These are phyloP conservation scores for Rhynchonycteris naso DNA, from an alignment of 2,797 vertebrate species.

Conservation along the genomic window DNA sequence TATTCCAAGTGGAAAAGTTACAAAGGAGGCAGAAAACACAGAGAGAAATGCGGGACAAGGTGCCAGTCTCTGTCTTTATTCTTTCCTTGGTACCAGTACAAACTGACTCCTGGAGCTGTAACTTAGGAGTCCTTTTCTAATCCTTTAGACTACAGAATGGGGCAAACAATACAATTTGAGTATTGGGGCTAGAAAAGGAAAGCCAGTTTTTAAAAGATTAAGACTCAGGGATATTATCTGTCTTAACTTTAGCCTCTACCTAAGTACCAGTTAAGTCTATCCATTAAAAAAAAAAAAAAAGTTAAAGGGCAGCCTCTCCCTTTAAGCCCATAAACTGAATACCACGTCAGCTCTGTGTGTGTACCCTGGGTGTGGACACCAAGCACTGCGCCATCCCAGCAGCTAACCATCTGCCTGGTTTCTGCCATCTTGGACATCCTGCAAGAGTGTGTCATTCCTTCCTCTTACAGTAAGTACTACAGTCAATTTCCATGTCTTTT, in stretches of 20 bases:
- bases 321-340: constrained; percentile 46
- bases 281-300: constrained; percentile 57
- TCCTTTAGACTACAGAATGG: not conserved
- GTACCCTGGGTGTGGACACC: not conserved
- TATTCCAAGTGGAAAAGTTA: not conserved
- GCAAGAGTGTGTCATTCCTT: not conserved
- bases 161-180: not conserved
- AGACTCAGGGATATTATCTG: not conserved
- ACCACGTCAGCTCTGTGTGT: constrained; percentile 13
- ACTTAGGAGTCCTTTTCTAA: not conserved
- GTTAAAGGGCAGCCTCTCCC: constrained; percentile 55
- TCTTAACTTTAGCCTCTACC: not conserved
- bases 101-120: not conserved
- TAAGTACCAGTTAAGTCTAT: not conserved
- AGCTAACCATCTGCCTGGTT: not conserved
- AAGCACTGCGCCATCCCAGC: not conserved
- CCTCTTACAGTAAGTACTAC: not conserved
- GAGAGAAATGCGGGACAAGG: not conserved
- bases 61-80: not conserved
- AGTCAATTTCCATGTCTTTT: not conserved
- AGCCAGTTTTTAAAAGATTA: not conserved
- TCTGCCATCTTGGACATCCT: not conserved
- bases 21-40: not conserved
- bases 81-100: not conserved
- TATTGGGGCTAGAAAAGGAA: not conserved